Conservation (phyloP, 2,113 vertebrate genomes). For the Archocentrus centrarchus region DNA sequence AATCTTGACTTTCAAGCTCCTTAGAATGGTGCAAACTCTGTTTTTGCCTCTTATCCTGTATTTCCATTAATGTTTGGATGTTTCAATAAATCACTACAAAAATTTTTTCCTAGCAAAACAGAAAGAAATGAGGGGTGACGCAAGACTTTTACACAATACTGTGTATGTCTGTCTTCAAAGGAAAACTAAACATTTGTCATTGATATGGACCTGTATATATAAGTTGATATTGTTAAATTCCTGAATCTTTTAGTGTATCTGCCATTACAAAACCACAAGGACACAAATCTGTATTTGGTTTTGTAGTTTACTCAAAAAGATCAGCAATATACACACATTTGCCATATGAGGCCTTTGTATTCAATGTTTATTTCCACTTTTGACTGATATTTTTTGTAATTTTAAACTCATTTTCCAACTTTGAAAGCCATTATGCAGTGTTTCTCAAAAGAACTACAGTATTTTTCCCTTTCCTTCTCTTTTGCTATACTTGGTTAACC, state of each 20-base stretch:
- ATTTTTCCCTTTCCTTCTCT: background rate
- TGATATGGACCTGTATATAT: background rate
- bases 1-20: background rate
- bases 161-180: background rate
- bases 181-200: background rate
- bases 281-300: background rate
- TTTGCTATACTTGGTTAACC: conserved; percentile 36
- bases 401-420: background rate
- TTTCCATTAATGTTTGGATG: background rate
- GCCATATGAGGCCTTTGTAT: background rate
- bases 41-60: background rate
- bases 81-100: background rate
- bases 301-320: background rate
- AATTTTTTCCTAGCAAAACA: background rate
- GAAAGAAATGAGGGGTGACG: background rate
- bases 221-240: background rate
- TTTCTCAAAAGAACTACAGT: background rate
- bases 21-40: background rate
- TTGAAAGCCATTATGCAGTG: background rate
- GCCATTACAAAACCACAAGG: background rate
- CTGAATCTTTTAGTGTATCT: background rate
- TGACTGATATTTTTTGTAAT: background rate
- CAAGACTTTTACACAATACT: background rate
- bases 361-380: background rate
- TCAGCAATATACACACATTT: background rate